Base-by-base conservation (phyloP, 35 echinoderm and acorn worm genomes). In the Acanthaster planci region DNA sequence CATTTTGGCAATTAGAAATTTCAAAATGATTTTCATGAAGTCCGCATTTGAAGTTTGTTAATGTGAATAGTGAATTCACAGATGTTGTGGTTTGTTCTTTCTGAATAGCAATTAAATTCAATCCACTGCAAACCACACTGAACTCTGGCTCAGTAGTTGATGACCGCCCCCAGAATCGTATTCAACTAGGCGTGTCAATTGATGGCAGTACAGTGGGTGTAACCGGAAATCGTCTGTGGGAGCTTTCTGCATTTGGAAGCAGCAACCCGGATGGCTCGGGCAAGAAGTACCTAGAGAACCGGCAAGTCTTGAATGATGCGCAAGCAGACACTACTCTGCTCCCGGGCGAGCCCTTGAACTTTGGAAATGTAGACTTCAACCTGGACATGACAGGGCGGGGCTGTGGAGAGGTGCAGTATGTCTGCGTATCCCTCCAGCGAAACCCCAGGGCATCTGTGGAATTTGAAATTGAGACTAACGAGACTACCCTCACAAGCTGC, bases 371-470 rank as follows among this genome's bases (percentile, higher is more conserved):
- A 8, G 80, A 91, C 26, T 90, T 91, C 40, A 60, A 95, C 58
- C 30, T 95, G 36, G 85, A 87, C 60, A 90, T 90, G 76, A 77
- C 59, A 12, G 84, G 38, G 4, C 22, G 75, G 53, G 40, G 82
- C 9, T 95, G 93, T 57, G 36, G 22, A 51, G 79, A 95, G 40
- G 81, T 87, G 10, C 78, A 86, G 57, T 95, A 52, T 52, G 76
- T 91, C 36, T 95, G 93, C 51, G 93, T 95, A 26, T 80, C 87
- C 29, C 86, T 95, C 77, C 78, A 60, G 18, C 90, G 87, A 51
- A 89, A 87, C 19, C 77, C 67, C 16, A 31, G 77, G 15, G 87
- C 93, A 55, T 67, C 54, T 38, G 80, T 87, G 27, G 85, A 86
- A 0, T 95, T 95, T 80, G 90, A 77, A 52, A 60, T 95, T 10